Base-by-base conservation (phyloP, 2,113 vertebrate genomes). In the Eublepharis macularius region DNA sequence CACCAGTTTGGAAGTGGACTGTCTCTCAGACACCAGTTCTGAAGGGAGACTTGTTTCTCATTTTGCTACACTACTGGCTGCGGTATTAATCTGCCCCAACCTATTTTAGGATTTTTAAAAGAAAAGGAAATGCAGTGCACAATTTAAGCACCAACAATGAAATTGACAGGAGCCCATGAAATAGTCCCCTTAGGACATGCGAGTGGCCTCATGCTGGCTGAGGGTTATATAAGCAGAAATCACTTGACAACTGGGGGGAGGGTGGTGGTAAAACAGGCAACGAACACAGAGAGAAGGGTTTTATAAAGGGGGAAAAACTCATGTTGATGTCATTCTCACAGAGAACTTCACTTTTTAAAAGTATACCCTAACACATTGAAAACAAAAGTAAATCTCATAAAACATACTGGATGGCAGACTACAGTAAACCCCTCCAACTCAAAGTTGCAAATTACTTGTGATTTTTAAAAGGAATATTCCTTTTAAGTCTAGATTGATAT, bases 361-460 rank as follows among this genome's bases (percentile, higher is more conserved):
- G 88, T 87, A 90, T 87, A 92, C 87, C 84, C 87, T 91, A n/a
- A 94, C 85, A 91, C 36, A 80, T 90, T 86, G 65, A 92, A 94
- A 93, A 93, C 86, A 85, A 88, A 94, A 93, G 72, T 91, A 57
- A 89, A 54, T 87, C 88, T 93, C 47, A 93, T 94, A 96, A 96
- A 95, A 94, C 95, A 96, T 94, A 87, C 91, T 84, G 92, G 91
- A 94, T 94, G 90, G 90, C 68, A 89, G 84, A 88, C 89, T 90
- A 90, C 87, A 92, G 93, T 82, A 85, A 84, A 87, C 51, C 88
- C 82, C 83, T 88, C 83, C 57, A 75, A 32, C 83, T 89, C 89
- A 90, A 36, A 24, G 70, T 92, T 0, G 0, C 90, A 91, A 89
- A 89, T 93, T 87, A 91, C 26, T 85, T 87, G 66, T 78, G 85